A percentile compares a stretch with the other conserved stretches of the same genome.
phyloP scores from a whole-genome alignment of 2,113 vertebrate genomes.

The Opisthocomus hoazin region DNA sequence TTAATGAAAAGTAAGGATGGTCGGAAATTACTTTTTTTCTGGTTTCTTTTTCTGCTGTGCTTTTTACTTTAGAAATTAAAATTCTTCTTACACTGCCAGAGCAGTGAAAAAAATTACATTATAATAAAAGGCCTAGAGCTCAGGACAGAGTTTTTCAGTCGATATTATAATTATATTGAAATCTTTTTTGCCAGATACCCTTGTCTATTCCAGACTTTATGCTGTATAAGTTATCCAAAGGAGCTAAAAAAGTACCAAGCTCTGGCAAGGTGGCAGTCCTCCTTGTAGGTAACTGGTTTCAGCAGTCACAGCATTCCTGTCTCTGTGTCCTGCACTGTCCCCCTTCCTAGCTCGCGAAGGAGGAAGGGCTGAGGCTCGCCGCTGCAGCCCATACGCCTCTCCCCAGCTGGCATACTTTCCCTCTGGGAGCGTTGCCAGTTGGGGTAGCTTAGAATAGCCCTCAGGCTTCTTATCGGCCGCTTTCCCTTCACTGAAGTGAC shows the following conservation, averaged over 20 bases:
- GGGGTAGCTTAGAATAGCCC: not conserved
- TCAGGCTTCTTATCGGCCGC: rapidly evolving
- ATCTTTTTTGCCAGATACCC: not conserved
- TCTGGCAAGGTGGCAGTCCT: not conserved
- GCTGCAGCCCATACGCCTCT: not conserved
- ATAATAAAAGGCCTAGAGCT: not conserved
- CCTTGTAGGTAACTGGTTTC: not conserved
- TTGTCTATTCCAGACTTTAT: not conserved
- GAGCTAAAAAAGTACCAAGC: not conserved
- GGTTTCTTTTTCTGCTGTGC: not conserved
- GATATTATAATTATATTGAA: not conserved
- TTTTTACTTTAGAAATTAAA: not conserved
- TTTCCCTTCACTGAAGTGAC: not conserved
- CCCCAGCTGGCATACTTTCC: not conserved
- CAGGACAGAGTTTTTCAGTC: not conserved
- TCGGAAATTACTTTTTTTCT: not conserved
- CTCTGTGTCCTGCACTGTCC: rapidly evolving
- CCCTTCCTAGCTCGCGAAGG: not conserved
- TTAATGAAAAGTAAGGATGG: not conserved
- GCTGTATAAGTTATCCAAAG: not conserved
- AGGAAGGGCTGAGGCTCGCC: not conserved
- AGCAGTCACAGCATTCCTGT: not conserved
- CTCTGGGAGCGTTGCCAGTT: not conserved
- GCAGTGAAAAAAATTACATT: not conserved
- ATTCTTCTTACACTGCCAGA: not conserved